phyloP scores from a whole-genome alignment of 2,888 invertebrate genomes.

The Celastrina argiolus region DNA sequence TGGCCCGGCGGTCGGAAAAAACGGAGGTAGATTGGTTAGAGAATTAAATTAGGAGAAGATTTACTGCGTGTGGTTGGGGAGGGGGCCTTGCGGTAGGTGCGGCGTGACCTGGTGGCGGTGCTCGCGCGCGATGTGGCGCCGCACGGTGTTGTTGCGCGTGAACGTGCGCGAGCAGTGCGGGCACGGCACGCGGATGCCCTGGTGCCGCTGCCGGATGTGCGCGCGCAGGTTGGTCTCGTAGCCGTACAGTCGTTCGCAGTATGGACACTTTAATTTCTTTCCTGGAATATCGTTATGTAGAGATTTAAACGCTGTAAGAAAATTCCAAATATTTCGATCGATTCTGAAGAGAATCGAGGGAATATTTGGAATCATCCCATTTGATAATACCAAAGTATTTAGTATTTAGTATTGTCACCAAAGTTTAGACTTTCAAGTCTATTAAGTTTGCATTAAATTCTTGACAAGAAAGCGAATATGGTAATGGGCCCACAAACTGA shows the following conservation, averaged over 20 bases:
- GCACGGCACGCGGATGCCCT: constrained; percentile 94
- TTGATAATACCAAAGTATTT: too few relatives aligned
- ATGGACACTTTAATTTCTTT: constrained; percentile 94
- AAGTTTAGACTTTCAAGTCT: too few relatives aligned
- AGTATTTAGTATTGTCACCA: too few relatives aligned
- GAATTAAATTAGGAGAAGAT: constrained; percentile 36
- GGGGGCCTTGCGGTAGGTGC: constrained; percentile 78
- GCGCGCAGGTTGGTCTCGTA: constrained; percentile 95
- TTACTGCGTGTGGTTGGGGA: constrained; percentile 82
- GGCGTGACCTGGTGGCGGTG: constrained; percentile 87
- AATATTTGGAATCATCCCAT: too few relatives aligned
- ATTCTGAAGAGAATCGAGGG: background rate
- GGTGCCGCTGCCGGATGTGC: constrained; percentile 93
- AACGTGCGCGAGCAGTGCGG: constrained; percentile 94
- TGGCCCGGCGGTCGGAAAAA: constrained; percentile 43
- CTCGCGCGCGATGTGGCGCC: constrained; percentile 93
- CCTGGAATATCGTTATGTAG: constrained; percentile 73
- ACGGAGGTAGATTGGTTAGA: constrained; percentile 67
- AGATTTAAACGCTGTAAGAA: background rate
- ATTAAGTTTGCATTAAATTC: too few relatives aligned
- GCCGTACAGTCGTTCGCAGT: constrained; percentile 94
- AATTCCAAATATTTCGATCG: background rate
- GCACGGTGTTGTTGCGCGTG: constrained; percentile 94
- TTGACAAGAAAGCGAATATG: too few relatives aligned
- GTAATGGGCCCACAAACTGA: too few relatives aligned